Evolutionary conservation across 2,113 vertebrate species (phyloP).

Genomic region (Psephotus haematonotus): DNA sequence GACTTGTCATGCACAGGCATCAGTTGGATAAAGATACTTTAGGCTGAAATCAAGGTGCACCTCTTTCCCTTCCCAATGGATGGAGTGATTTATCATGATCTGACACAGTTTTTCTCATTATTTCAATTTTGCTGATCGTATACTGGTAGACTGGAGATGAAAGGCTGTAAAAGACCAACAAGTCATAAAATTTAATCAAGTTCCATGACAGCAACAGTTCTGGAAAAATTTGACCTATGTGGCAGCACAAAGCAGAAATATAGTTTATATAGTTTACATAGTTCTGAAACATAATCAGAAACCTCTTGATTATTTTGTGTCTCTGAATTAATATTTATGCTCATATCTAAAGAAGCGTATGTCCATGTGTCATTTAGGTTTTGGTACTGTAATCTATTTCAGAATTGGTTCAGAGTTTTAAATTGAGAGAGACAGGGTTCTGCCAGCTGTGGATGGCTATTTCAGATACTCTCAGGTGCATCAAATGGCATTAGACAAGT

Average conservation of each 20-base stretch:
- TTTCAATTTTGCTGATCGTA: constrained; percentile 1
- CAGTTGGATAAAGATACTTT: not conserved
- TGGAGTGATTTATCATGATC: not conserved
- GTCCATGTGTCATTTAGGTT: not conserved
- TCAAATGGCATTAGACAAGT: not conserved
- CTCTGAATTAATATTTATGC: constrained; percentile 7
- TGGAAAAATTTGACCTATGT: constrained; percentile 1
- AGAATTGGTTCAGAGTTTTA: not conserved
- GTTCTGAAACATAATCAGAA: not conserved
- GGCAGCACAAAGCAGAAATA: not conserved
- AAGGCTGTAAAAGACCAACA: not conserved
- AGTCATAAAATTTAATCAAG: constrained; percentile 13
- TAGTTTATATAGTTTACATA: not conserved
- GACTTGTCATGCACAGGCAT: not conserved
- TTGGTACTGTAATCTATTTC: not conserved
- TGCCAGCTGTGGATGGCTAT: not conserved
- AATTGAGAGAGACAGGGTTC: not conserved
- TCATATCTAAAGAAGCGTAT: not conserved
- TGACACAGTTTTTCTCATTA: not conserved
- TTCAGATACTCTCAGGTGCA: not conserved
- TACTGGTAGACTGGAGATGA: not conserved
- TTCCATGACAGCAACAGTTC: not conserved
- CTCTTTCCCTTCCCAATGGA: not conserved
- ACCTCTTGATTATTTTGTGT: not conserved
- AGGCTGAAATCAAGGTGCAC: not conserved